Evolutionary conservation across 2,113 vertebrate genomes (phyloP).

Genomic region (Bagarius yarrelli): DNA sequence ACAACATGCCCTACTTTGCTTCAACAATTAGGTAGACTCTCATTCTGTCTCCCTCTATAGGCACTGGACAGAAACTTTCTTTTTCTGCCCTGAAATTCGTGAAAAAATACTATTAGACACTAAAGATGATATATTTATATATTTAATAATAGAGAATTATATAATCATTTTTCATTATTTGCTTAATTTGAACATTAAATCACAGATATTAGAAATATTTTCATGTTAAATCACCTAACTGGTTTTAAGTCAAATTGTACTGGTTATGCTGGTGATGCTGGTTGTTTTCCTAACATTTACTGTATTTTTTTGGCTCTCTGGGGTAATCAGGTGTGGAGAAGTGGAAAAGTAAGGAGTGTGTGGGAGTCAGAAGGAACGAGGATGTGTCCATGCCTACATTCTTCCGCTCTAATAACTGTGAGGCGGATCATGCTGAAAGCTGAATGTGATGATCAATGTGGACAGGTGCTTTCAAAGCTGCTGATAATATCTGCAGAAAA

Average conservation of each 20-base stretch:
- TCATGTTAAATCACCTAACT: background rate
- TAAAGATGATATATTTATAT: no score
- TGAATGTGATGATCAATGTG: constrained; percentile 67
- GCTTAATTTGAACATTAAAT: no score
- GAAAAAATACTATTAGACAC: no score
- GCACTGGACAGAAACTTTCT: constrained; percentile 9
- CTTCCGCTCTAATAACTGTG: constrained; percentile 72
- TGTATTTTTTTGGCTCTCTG: background rate
- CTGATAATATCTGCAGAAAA: constrained; percentile 59
- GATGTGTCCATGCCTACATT: constrained; percentile 61
- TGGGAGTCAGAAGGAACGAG: constrained; percentile 10
- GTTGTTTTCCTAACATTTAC: background rate
- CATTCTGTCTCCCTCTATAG: constrained; percentile 56
- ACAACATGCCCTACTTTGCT: background rate
- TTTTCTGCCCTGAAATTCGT: background rate
- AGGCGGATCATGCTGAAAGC: constrained; percentile 65
- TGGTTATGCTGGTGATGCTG: background rate
- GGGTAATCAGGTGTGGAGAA: constrained; percentile 41
- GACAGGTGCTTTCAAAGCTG: constrained; percentile 73
- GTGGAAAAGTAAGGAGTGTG: constrained; percentile 27
- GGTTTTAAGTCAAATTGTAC: background rate
- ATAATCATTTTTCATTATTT: no score
- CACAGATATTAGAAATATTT: no score
- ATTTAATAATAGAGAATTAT: no score
- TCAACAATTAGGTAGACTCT: background rate